Evolutionary conservation across 2,113 vertebrate genomes (phyloP).

Genomic region (Phalacrocorax carbo): DNA sequence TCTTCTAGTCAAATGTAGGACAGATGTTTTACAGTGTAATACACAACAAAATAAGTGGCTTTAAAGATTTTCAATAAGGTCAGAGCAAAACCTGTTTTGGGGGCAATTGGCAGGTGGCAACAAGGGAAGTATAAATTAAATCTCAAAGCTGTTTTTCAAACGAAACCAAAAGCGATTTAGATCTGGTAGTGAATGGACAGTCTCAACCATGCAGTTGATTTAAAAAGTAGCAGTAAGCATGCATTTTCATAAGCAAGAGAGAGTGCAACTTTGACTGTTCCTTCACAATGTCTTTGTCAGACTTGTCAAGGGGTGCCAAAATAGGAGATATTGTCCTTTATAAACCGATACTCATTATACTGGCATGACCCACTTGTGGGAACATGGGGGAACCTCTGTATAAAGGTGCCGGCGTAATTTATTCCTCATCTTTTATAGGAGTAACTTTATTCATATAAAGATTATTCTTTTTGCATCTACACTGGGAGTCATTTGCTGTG

Average conservation of each 20-base stretch:
- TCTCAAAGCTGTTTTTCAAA: not conserved
- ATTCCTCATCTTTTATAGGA: not conserved
- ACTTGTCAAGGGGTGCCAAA: not conserved
- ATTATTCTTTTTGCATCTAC: not conserved
- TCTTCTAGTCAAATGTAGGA: conserved; percentile 38
- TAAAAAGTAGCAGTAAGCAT: not conserved
- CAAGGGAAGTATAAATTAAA: conserved; percentile 22
- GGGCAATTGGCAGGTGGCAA: not conserved
- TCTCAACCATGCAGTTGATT: not conserved
- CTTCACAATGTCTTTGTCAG: not conserved
- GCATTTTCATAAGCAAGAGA: not conserved
- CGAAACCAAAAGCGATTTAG: not conserved
- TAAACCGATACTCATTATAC: not conserved
- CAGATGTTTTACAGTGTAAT: conserved; percentile 37
- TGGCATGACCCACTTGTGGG: not conserved
- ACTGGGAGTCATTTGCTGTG: not conserved
- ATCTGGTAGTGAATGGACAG: not conserved
- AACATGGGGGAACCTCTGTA: not conserved
- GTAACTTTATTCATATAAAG: not conserved
- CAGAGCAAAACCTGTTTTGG: not conserved
- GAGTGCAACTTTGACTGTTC: not conserved
- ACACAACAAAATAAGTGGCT: not conserved
- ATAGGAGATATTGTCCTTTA: not conserved
- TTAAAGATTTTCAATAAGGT: conserved; percentile 36
- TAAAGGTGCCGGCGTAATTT: not conserved